These are phyloP conservation scores for Gymnocheta viridis DNA, from an alignment of 2,888 invertebrate species.

Conservation along the genomic window DNA sequence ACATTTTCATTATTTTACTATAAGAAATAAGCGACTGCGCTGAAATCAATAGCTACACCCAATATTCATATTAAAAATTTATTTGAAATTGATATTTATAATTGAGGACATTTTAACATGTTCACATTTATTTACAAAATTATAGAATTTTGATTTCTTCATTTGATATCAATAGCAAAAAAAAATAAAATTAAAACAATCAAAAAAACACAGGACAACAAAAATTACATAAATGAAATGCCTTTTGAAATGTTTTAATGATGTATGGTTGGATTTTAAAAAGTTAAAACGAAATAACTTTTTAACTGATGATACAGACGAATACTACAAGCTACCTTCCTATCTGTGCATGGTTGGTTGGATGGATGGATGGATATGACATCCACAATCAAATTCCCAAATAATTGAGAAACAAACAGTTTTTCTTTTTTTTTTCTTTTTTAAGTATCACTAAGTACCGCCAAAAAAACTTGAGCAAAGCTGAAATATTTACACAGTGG, in stretches of 20 bases:
- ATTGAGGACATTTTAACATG: conserved; percentile 53
- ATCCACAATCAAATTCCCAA: conserved; percentile 53
- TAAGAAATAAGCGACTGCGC: not conserved
- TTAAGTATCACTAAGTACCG: not conserved
- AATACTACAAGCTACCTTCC: not conserved
- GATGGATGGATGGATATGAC: conserved; percentile 50
- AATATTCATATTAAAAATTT: conserved; percentile 38
- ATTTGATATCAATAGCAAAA: conserved; percentile 58
- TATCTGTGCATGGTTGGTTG: conserved; percentile 5
- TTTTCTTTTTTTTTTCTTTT: not conserved
- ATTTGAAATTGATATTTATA: conserved; percentile 57
- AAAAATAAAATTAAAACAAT: conserved; percentile 2
- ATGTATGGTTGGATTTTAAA: conserved; percentile 55
- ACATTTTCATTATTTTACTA: not conserved
- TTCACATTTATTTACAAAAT: conserved; percentile 31
- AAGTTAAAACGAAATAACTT: conserved; percentile 22
- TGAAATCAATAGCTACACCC: not conserved
- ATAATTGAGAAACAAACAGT: conserved; percentile 43
- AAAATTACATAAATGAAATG: conserved; percentile 41
- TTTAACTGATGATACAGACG: not conserved
- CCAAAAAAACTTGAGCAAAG: conserved; percentile 25
- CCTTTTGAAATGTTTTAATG: conserved; percentile 58
- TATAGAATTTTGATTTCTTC: conserved; percentile 65
- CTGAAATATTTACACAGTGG: conserved; percentile 54
- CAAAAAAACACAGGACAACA: conserved; percentile 35